These are phyloP conservation scores for Ctenosaura bakeri DNA, from an alignment of 2,797 vertebrate species.

Conservation along the genomic window DNA sequence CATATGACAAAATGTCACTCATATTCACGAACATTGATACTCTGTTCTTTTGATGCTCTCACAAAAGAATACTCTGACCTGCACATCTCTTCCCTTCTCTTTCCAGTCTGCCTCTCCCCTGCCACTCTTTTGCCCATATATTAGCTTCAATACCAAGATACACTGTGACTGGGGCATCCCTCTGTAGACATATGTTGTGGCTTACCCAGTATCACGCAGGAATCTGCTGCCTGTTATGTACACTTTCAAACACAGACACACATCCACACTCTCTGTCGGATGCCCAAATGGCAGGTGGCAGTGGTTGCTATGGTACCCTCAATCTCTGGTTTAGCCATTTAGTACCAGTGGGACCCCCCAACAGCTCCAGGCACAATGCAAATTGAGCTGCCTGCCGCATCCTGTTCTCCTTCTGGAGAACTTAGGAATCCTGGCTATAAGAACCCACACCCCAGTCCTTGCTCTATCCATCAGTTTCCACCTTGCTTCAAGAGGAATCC, in stretches of 20 bases:
- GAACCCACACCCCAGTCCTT: not conserved
- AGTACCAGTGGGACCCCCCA: slow-evolving; percentile 17
- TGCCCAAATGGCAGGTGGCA: slow-evolving; percentile 28
- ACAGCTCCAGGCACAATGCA: not conserved
- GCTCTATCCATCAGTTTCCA: not conserved
- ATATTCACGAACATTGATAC: not conserved
- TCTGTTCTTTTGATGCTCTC: not conserved
- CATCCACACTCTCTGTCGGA: not conserved
- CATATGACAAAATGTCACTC: not conserved
- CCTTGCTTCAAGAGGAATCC: not conserved
- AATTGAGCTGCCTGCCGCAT: slow-evolving; percentile 17
- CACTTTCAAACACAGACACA: not conserved
- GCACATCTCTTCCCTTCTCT: not conserved
- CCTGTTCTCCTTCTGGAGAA: not conserved
- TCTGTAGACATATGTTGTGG: not conserved
- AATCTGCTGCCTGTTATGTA: not conserved
- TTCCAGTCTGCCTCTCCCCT: not conserved
- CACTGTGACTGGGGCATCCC: not conserved
- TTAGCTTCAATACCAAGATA: not conserved
- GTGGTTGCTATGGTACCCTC: slow-evolving; percentile 15
- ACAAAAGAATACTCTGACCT: not conserved
- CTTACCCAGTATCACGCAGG: not conserved
- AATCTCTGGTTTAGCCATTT: slow-evolving; percentile 17
- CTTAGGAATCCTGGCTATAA: not conserved
- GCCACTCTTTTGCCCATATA: not conserved